Percentiles rank a stretch among this genome's conserved stretches.
Conservation (phyloP, 2,797 vertebrate genomes). For the Lophius americanus region DNA sequence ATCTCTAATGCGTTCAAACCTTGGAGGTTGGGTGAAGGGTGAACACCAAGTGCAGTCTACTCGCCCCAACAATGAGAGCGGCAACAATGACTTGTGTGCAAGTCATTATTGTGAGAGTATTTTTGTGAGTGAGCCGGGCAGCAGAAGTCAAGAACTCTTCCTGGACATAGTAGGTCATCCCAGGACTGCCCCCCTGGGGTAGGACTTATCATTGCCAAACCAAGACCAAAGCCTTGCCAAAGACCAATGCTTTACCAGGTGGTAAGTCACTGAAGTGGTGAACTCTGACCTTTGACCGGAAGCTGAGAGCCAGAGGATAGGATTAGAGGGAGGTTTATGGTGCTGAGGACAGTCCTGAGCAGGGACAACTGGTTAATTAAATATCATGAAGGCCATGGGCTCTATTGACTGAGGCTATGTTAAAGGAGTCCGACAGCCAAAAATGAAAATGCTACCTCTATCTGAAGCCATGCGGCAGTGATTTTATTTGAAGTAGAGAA, state of each 20-base stretch:
- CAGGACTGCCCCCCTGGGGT: background rate
- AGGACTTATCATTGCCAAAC: background rate
- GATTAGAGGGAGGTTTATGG: background rate
- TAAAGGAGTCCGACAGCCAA: too few species aligned
- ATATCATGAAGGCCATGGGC: background rate
- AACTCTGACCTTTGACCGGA: background rate
- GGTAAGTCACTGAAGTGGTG: background rate
- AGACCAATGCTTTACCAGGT: background rate
- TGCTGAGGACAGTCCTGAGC: conserved; percentile 15
- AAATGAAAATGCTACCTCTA: background rate
- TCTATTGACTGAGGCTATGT: too few species aligned
- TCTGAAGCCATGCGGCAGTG: conserved; percentile 29
- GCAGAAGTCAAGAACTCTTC: background rate
- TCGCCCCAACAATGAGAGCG: conserved; percentile 2
- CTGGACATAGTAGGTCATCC: conserved; percentile 4
- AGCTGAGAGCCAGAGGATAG: background rate
- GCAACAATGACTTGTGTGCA: conserved; percentile 22
- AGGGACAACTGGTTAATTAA: conserved; percentile 23
- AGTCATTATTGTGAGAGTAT: background rate
- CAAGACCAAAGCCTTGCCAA: background rate
- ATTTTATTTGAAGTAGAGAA: conserved; percentile 59
- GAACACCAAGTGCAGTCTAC: conserved; percentile 11
- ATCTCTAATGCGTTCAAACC: conserved; percentile 14
- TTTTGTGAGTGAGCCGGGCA: background rate
- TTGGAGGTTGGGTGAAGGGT: conserved; percentile 24